Evolutionary conservation across 2,797 vertebrate species (phyloP).

Genomic region (Xenops minutus): DNA sequence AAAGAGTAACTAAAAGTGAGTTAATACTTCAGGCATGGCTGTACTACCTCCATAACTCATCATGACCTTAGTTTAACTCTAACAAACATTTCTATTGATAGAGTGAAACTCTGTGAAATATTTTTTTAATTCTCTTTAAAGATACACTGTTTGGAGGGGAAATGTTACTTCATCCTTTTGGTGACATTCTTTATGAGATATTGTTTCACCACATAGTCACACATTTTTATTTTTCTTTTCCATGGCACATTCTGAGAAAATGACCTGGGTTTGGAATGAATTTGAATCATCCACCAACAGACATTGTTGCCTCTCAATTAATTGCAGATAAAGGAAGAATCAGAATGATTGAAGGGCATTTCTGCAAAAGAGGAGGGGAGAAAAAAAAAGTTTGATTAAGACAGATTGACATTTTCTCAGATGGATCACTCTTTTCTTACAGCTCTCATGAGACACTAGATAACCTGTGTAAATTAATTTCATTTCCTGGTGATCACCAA

Average conservation of each 20-base stretch:
- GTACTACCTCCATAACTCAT: neutral
- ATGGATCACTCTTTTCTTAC: neutral
- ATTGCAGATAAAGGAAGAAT: neutral
- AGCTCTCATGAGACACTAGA: neutral
- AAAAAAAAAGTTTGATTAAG: neutral
- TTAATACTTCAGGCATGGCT: neutral
- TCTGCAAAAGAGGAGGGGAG: neutral
- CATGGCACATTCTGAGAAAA: neutral
- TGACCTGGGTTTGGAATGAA: neutral
- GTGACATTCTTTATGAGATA: neutral
- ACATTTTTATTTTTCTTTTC: neutral
- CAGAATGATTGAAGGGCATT: neutral
- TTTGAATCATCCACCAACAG: neutral
- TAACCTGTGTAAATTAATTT: neutral
- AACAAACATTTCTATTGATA: neutral
- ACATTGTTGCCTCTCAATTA: neutral
- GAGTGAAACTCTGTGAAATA: fast-evolving
- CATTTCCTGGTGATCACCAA: neutral
- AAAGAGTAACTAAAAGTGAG: neutral
- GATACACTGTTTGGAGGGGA: fast-evolving
- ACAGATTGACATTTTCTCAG: neutral
- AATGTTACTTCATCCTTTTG: neutral
- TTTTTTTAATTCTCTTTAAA: neutral
- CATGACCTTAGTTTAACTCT: neutral
- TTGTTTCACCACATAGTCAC: neutral